These are phyloP conservation scores for Philopedon plagiatum DNA, from an alignment of 2,888 invertebrate species.

Conservation along the genomic window DNA sequence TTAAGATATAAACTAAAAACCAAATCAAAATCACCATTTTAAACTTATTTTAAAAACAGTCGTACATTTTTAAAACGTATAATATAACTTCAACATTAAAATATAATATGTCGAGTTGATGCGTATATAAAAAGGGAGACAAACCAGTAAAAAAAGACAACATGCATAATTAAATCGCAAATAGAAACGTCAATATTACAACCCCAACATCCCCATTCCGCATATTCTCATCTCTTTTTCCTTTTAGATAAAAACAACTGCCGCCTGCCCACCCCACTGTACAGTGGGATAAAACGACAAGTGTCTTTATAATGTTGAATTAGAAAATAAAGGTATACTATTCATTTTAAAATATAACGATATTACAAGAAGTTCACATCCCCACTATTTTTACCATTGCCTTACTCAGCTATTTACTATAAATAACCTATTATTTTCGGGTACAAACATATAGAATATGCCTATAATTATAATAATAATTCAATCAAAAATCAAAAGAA, in stretches of 20 bases:
- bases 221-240: constrained; percentile 61
- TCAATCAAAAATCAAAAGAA: too few species aligned
- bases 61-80: constrained; percentile 57
- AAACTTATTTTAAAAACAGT: constrained; percentile 1
- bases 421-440: too few species aligned
- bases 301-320: not conserved
- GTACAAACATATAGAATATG: too few species aligned
- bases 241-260: constrained; percentile 51
- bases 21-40: constrained; percentile 6
- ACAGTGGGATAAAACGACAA: constrained; percentile 31
- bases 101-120: constrained; percentile 29
- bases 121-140: constrained; percentile 58
- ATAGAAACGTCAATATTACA: constrained; percentile 69
- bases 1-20: too few species aligned
- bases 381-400: too few species aligned
- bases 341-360: too few species aligned
- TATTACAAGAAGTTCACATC: too few species aligned
- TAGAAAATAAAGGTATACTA: not conserved
- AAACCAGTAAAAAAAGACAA: constrained; percentile 65
- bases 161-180: constrained; percentile 69
- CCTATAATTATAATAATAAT: too few species aligned
- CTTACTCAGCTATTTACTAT: too few species aligned
- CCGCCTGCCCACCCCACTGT: constrained; percentile 47
- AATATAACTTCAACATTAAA: constrained; percentile 53
- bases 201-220: constrained; percentile 59